These are phyloP conservation scores for Sminthurides bifidus DNA, from an alignment of 1,140 invertebrate species.

Conservation along the genomic window DNA sequence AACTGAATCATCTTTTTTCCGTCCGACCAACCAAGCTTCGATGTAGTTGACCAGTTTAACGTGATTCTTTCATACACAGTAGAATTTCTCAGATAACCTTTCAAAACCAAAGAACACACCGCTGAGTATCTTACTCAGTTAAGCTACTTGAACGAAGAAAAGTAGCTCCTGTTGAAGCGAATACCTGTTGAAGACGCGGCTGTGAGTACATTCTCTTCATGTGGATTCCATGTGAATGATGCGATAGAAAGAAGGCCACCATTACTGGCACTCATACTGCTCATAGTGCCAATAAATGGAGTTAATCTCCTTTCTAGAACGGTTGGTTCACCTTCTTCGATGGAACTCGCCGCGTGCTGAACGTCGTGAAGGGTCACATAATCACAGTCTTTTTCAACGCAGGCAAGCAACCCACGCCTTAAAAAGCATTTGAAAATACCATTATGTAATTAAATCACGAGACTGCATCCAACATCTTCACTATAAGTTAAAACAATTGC, in stretches of 20 bases:
- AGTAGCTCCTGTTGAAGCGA: conserved; percentile 23
- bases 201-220: conserved; percentile 60
- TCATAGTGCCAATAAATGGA: conserved; percentile 22
- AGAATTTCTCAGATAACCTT: conserved; percentile 53
- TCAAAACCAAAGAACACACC: conserved; percentile 29
- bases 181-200: conserved; percentile 50
- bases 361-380: conserved; percentile 65
- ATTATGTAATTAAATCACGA: too few species aligned
- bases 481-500: too few species aligned
- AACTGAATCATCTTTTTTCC: conserved; percentile 52
- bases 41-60: conserved; percentile 59
- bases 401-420: conserved; percentile 61
- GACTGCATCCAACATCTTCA: too few species aligned
- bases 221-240: conserved; percentile 76
- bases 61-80: conserved; percentile 68
- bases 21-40: conserved; percentile 59
- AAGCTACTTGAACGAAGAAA: background rate
- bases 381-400: conserved; percentile 56
- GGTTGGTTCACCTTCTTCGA: conserved; percentile 59
- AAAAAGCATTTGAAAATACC: conserved; percentile 33
- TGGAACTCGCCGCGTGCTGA: conserved; percentile 53
- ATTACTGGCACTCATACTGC: conserved; percentile 32
- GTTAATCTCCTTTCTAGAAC: conserved; percentile 55
- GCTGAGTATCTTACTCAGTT: background rate
- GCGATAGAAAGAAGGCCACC: conserved; percentile 64